Evolutionary conservation across 2,888 invertebrate genomes (phyloP).

Genomic region (Phengaris arion): DNA sequence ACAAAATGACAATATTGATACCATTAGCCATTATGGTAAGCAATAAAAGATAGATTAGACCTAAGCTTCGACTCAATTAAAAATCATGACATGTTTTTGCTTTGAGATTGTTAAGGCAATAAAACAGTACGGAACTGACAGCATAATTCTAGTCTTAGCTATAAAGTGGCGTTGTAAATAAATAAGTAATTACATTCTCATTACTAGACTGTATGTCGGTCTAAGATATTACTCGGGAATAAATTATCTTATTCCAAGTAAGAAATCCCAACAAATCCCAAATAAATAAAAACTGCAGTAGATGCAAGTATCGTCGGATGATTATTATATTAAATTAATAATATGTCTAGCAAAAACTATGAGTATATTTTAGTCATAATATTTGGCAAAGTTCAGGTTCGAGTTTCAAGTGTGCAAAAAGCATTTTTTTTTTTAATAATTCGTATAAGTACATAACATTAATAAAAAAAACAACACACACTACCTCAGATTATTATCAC

Average conservation of each 20-base stretch:
- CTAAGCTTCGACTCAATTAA: not conserved
- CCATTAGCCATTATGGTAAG: not conserved
- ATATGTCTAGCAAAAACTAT: too few relatives aligned
- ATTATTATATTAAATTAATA: too few relatives aligned
- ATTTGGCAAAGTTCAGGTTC: too few relatives aligned
- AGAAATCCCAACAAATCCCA: not conserved
- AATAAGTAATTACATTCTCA: constrained; percentile 19
- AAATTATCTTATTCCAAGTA: constrained; percentile 3
- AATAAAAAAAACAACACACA: too few relatives aligned
- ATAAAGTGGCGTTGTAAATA: constrained; percentile 11
- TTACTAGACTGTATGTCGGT: constrained; percentile 14
- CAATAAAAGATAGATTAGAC: not conserved
- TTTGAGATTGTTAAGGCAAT: not conserved
- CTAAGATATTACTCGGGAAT: not conserved
- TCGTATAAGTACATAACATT: too few relatives aligned
- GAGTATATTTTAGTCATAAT: too few relatives aligned
- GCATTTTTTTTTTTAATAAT: too few relatives aligned
- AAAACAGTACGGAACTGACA: not conserved
- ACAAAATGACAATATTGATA: too few relatives aligned
- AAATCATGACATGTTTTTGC: constrained; percentile 8
- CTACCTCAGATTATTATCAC: too few relatives aligned
- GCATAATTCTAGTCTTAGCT: constrained; percentile 9
- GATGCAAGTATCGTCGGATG: too few relatives aligned
- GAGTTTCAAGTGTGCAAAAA: too few relatives aligned
- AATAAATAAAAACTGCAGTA: too few relatives aligned